Evolutionary conservation across 1,140 invertebrate species (phyloP), one percentile per base, ranked within the genome.

Genomic region (Camponotus pennsylvanicus): DNA sequence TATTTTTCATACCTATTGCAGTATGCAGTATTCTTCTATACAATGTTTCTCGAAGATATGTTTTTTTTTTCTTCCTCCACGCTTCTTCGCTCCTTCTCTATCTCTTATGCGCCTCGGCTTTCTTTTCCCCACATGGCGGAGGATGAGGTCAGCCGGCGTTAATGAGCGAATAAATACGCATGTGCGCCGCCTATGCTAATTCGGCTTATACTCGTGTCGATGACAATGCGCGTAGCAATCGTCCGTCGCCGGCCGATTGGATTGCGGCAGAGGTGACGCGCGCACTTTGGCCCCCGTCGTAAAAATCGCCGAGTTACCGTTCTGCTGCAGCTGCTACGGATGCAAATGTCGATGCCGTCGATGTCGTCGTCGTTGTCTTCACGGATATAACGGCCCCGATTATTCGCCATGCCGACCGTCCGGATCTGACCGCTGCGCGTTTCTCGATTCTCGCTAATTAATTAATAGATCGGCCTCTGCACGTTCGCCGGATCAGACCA

Each of bases 281-380:
- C 69, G 92, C 90, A 90, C 89, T 92, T 89, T 92, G 92, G 92
- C 91, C 92, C n/a, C 37, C 11, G 52, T 92, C 92, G 87, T 93
- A 92, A 93, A 92, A 93, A 93, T 91, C 86, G 84, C 77, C 89
- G 86, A 92, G 83, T 92, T 91, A 88, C 92, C 86, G 88, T 85
- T 89, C 85, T 79, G 87, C 42, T 86, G 92, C 92, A 92, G 92
- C 92, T 93, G 92, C 89, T 66, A 75, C 76, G 86, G 64, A 92
- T 91, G 92, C 92, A 90, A 93, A 92, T 93, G 77, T 76, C 63
- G 80, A 84, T 63, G 88, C 52, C 84, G 78, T 63, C 32, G 59
- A 42, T 63, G 66, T 40, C 61, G 69, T 64, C 71, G 73, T 70
- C 32, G 59, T 75, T 40, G 34, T 59, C 37, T 40, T 45, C 27